phyloP scores from a whole-genome alignment of 2,797 vertebrate genomes.

The Pangasius sanitwongsei region DNA sequence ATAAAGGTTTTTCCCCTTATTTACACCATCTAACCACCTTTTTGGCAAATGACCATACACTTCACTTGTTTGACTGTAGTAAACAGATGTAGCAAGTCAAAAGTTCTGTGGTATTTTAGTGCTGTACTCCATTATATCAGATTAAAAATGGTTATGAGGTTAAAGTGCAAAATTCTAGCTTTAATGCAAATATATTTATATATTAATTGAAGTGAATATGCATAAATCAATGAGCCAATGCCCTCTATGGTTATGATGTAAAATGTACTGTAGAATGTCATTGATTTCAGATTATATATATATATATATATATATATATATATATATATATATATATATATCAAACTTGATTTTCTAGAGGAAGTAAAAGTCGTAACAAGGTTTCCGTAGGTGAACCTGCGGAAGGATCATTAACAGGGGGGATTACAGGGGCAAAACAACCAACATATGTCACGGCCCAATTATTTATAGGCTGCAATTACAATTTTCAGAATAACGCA shows the following conservation, averaged over 20 bases:
- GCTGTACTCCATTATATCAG: background rate
- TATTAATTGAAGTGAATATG: background rate
- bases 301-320: too few relatives aligned
- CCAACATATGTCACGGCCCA: background rate
- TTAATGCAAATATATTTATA: background rate
- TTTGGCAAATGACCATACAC: conserved; percentile 22
- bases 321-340: too few relatives aligned
- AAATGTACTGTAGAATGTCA: too few relatives aligned
- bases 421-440: background rate
- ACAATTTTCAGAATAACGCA: background rate
- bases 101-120: background rate
- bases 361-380: too few relatives aligned
- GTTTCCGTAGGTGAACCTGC: too few relatives aligned
- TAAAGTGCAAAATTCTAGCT: background rate
- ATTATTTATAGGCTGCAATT: background rate
- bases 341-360: too few relatives aligned
- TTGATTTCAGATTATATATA: too few relatives aligned
- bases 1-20: background rate
- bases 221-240: too few relatives aligned
- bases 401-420: too few relatives aligned
- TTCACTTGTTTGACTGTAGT: conserved; percentile 19
- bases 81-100: background rate
- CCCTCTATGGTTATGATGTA: too few relatives aligned
- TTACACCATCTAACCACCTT: background rate
- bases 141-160: background rate